Evolutionary conservation across 2,113 vertebrate species (phyloP).

Genomic region (Myrmophylax atrothorax): DNA sequence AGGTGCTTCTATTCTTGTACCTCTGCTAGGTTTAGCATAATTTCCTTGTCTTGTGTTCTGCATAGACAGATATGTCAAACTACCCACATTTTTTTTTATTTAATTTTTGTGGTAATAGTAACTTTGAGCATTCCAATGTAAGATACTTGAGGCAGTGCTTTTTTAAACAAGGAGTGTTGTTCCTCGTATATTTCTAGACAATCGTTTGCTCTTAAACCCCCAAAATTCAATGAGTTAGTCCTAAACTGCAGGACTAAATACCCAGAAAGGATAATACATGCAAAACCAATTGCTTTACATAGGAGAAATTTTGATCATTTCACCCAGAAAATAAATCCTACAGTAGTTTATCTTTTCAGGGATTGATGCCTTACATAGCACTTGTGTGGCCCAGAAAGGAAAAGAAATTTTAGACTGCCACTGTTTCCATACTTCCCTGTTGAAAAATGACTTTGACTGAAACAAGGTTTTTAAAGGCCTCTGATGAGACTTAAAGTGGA

Average conservation of each 20-base stretch:
- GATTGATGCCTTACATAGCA: background rate
- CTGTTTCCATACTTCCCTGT: background rate
- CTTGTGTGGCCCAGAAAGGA: background rate
- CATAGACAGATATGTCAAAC: background rate
- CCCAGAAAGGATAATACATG: background rate
- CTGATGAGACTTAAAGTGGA: conserved; percentile 60
- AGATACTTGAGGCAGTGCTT: background rate
- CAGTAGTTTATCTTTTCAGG: background rate
- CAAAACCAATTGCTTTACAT: background rate
- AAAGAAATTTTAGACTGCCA: conserved; percentile 9
- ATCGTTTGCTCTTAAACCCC: background rate
- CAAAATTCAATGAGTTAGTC: background rate
- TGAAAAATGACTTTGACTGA: conserved; percentile 42
- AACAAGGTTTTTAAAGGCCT: conserved; percentile 58
- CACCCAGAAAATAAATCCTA: background rate
- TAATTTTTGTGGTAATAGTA: background rate
- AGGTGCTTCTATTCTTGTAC: background rate
- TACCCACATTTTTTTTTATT: background rate
- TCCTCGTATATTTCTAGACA: background rate
- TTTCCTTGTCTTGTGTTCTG: accelerated
- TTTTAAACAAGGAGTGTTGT: background rate
- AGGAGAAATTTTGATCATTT: background rate
- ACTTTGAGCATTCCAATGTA: background rate
- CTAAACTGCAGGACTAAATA: background rate
- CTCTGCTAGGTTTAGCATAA: background rate